Evolutionary conservation across 2,888 invertebrate genomes (phyloP), one percentile per base, ranked within the genome.

Genomic region (Cephus pulcher): DNA sequence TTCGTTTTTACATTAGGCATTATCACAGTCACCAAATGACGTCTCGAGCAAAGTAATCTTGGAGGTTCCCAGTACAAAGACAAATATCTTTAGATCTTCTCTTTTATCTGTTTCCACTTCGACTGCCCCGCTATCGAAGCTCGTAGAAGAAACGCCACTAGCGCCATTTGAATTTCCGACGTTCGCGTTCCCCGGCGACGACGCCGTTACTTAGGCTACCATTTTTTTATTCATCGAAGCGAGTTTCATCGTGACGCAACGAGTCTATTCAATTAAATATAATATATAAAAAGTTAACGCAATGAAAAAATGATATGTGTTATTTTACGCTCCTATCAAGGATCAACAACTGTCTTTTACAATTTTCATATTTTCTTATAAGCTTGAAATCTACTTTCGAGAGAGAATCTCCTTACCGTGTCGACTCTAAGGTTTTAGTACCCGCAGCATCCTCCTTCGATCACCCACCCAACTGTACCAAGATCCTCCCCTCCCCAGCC

Each of bases 221-320:
- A 6, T 56, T 4, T 15, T 56, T 56, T 56, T 9, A 56, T 56
- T 56, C 56, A 2, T 71, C 71, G 71, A 32, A 71, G 71, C 32
- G 71, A 71, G 32, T 71, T 32, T 71, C 71, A 76, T 70, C 75
- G 75, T 73, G 76, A 78, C 75, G 79, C 78, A 75, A 81, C 77
- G 76, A 78, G 70, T 78, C 75, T 76, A 78, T 71, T 78, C 74
- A 76, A 75, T 70, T 75, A 73, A 80, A 76, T 74, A 69, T 76
- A 75, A 80, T 77, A 71, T 78, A 71, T 78, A 77, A 79, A 79
- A 79, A 76, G 75, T 76, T 76, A 79, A 81, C 81, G 76, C 76
- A 79, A 80, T 70, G 69, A 79, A 84, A 82, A 86, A 87, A 84
- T 88, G 88, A 89, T 89, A 89, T 88, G 88, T 89, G 80, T 87